Base-by-base conservation (phyloP, 2,113 vertebrate species). In the Chascanopsetta lugubris region DNA sequence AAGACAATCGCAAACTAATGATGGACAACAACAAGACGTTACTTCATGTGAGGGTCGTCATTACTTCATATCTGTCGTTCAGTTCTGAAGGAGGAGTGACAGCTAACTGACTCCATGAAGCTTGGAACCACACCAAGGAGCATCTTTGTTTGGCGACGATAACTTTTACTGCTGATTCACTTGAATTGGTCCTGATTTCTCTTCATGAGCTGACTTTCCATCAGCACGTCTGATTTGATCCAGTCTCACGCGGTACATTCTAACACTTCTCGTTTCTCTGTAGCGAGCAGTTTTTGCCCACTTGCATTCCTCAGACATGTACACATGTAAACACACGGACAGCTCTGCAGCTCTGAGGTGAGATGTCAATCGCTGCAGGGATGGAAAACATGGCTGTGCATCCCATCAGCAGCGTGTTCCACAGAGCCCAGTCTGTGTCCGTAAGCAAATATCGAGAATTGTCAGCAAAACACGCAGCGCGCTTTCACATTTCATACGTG, bases 341-440 rank as follows among this genome's bases (percentile, higher is more conserved):
- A 64, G 59, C 58, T 43, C 55, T 64, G 49, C 26, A 43, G 3
- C 5, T 38, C 21, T 24, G 46, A 48, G 61, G 38, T 50, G 54
- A 72, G 54, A 20, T 21, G 63, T 72, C 58, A 72, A 25, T 61
- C 49, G 20, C 15, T 18, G 43, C 48, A 17, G 0, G 15, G 38
- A 59, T 32, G n/a, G 56, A 56, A 60, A 71, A 42, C 70, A 72
- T 42, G 50, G 57, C 46, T 15, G 62, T 36, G 71, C 58, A 79
- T 78, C 40, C 22, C 13, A 47, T 72, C 12, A 61, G 47, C 69
- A 2, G 25, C 25, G 4, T 8, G 3, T 22, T 50, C 24, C n/a
- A 5, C 12, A n/a, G n/a, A n/a, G n/a, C n/a, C n/a, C n/a, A 17
- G 40, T 51, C 32, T 34, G 26, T 7, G 26, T 65, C 15, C n/a